Percentiles rank a stretch among this genome's conserved stretches.
Conservation (phyloP, 1,140 invertebrate species). For the Zeugodacus cucurbitae region DNA sequence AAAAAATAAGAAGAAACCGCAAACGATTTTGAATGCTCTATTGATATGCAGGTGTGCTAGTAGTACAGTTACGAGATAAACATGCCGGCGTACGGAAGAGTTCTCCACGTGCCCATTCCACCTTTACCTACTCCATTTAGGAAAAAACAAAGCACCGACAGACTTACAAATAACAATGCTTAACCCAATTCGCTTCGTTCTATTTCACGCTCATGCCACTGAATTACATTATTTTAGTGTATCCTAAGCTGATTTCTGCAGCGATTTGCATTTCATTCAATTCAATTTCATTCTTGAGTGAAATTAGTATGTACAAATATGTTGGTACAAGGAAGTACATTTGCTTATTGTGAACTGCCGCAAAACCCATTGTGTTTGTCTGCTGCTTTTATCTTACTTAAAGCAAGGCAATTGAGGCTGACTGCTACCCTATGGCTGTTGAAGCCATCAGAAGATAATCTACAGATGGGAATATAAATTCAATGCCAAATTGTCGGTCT, state of each 20-base stretch:
- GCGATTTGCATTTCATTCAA: slow-evolving; percentile 21
- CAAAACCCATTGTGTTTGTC: background rate
- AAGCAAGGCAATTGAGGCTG: background rate
- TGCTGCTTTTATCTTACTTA: background rate
- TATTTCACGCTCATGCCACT: background rate
- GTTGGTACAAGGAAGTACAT: background rate
- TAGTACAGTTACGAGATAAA: too few species aligned
- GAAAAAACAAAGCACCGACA: too few species aligned
- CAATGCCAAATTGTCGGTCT: slow-evolving; percentile 1
- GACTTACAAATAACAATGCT: background rate
- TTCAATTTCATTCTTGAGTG: slow-evolving; percentile 9
- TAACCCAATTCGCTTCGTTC: background rate
- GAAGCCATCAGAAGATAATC: background rate
- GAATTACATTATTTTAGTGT: background rate
- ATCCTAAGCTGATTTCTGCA: background rate
- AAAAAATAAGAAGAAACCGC: too few species aligned
- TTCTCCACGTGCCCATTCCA: too few species aligned
- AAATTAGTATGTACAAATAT: background rate
- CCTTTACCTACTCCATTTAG: too few species aligned
- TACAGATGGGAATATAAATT: slow-evolving; percentile 28
- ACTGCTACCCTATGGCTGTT: background rate
- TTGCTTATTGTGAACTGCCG: background rate
- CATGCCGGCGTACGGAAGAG: too few species aligned
- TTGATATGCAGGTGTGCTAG: too few species aligned
- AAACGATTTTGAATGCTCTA: too few species aligned